A percentile compares a stretch with the other conserved stretches of the same genome.
Evolutionary conservation across 1,140 invertebrate species (phyloP).

Genomic region (Dolichoris vasculosae): DNA sequence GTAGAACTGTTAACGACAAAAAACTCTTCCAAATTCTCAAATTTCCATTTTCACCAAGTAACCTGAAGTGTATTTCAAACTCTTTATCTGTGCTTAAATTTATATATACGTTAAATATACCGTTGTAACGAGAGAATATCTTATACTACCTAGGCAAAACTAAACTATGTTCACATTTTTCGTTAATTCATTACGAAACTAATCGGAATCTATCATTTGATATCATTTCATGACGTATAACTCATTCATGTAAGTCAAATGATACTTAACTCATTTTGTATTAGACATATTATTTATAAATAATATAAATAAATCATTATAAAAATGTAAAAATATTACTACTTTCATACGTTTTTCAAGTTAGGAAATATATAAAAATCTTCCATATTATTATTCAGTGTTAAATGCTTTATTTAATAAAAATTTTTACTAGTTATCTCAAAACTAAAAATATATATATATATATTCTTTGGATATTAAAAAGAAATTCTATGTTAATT

Average conservation of each 20-base stretch:
- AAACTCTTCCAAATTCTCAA: no score
- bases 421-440: not conserved
- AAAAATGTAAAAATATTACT: not conserved
- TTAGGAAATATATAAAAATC: not conserved
- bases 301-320: not conserved
- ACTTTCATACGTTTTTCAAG: not conserved
- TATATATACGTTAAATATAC: no score
- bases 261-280: slow-evolving; percentile 23
- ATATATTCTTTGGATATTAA: slow-evolving; percentile 5
- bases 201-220: not conserved
- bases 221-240: slow-evolving; percentile 3
- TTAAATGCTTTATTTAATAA: slow-evolving; percentile 11
- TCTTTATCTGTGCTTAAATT: no score
- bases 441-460: not conserved
- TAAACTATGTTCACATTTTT: no score
- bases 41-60: no score
- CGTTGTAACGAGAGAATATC: no score
- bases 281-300: not conserved
- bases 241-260: no score
- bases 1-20: no score
- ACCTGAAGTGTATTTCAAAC: no score
- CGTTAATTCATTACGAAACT: slow-evolving; percentile 42
- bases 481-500: not conserved
- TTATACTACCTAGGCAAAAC: no score
- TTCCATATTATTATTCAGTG: slow-evolving; percentile 8